Evolutionary conservation across 2,888 invertebrate species (phyloP), one percentile per base, ranked within the genome.

Genomic region (Sphinx pinastri): DNA sequence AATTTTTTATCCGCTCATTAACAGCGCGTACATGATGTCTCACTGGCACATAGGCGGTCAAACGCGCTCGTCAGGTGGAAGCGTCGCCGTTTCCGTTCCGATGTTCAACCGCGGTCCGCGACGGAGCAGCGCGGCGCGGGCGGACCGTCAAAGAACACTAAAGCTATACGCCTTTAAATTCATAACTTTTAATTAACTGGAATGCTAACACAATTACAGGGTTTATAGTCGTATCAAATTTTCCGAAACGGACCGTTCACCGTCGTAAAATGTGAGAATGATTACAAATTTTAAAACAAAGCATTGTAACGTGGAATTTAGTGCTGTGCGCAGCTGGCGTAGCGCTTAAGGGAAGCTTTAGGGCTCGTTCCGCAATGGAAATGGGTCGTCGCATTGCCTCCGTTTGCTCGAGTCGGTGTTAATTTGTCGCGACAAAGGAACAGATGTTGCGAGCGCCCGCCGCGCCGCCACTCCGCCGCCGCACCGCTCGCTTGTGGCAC

Each of bases 281-380:
- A 93, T 93, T 93, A 92, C 92, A 92, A 93, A 93, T 92, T 93
- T 92, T 93, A 92, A 93, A 93, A 92, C 91, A 90, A 90, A 91
- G 91, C 89, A 88, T 89, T 91, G 91, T 91, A 89, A 89, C 88
- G 91, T 88, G 82, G 87, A 92, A 89, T 92, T 93, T 92, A 93
- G 92, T 92, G 88, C 83, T 87, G 80, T 80, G 82, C 85, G 85
- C 92, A 92, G 90, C 87, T 92, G 92, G 90, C 86, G 88, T 82
- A 79, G 81, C 84, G 86, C 86, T 91, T 88, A 88, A 90, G 87
- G 89, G 90, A 90, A 87, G 89, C 88, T 91, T 90, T 90, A 86
- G 88, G 88, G 91, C 87, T 86, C 89, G 88, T 88, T 88, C 78
- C 76, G 81, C 85, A 85, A 85, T 86, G 84, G 82, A 79, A 88